Evolutionary conservation across 2,797 vertebrate species (phyloP), one percentile per base, ranked within the genome.

Genomic region (Leontopithecus rosalia): DNA sequence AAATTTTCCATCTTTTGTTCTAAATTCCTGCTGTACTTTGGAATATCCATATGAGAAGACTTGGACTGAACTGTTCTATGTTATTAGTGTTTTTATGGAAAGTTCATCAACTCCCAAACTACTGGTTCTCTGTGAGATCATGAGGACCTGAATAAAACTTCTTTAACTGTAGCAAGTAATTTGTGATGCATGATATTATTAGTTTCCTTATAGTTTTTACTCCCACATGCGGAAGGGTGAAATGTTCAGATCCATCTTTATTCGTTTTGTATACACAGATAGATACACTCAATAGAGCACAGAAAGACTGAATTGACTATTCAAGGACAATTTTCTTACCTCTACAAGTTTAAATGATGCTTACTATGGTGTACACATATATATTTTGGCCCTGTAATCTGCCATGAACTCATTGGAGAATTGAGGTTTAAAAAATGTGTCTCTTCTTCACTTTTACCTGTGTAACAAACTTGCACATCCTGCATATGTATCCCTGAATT

Each of bases 101-200:
- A 52, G 1, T 43, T 84, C 24, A 50, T 15, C 61, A 72, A 50
- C 13, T 39, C 22, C 11, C 28, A 46, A 46, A 14, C 22, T 36
- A 2, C 33, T 28, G 46, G 33, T 58, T 14, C 17, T n/a, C 36
- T 24, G 15, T 72, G 50, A 87, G 50, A 64, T 39, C 14, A 12
- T 15, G 70, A 88, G 0, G 13, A 17, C 33, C 14, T n/a, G 1
- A 9, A 36, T 26, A 39, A n/a, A 57, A 41, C 9, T 11, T 36
- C 30, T 58, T 46, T 8, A 36, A 26, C 11, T 28, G 24, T 24
- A 58, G 39, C 7, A 13, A 75, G 26, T 67, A 7, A 55, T 86
- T 33, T 75, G 55, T 58, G 33, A 39, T 11, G 13, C 12, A 13
- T 0, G 48, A 2, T 33, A 67, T 30, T 48, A 48, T 46, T 50